A percentile compares a stretch with the other conserved stretches of the same genome.
Conservation (phyloP, 2,888 invertebrate species). For the Buathra laborator region DNA sequence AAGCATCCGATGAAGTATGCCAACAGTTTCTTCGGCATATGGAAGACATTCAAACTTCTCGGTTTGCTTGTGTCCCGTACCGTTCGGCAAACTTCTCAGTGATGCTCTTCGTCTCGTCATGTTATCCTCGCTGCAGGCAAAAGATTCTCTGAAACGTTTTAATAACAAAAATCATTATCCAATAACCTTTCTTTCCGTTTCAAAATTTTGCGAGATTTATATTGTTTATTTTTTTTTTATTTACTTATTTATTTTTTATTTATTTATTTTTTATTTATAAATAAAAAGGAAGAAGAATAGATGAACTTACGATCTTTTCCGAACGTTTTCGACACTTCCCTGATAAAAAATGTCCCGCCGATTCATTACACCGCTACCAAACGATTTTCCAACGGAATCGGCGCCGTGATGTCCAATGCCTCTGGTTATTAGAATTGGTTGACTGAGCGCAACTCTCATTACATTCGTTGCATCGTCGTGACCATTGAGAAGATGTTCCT, state of each 20-base stretch:
- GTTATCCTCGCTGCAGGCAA: conserved; percentile 73
- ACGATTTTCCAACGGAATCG: conserved; percentile 78
- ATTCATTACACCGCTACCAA: conserved; percentile 92
- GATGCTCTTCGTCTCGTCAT: conserved; percentile 70
- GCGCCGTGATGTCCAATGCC: conserved; percentile 82
- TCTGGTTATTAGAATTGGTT: conserved; percentile 88
- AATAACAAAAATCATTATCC: background rate
- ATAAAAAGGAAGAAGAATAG: conserved; percentile 25
- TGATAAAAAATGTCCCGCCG: conserved; percentile 96
- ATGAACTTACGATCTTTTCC: conserved; percentile 77
- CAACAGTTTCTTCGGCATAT: conserved; percentile 90
- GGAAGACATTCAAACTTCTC: conserved; percentile 84
- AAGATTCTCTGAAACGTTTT: conserved; percentile 71
- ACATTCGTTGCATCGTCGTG: conserved; percentile 70
- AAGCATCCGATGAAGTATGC: conserved; percentile 93
- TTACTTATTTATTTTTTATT: no score
- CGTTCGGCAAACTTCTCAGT: conserved; percentile 76
- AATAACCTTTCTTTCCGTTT: background rate
- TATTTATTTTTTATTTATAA: no score
- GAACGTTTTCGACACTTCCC: conserved; percentile 89
- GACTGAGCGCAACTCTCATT: conserved; percentile 89
- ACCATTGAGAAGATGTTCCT: conserved; percentile 68
- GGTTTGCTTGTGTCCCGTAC: conserved; percentile 66
- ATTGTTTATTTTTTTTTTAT: no score
- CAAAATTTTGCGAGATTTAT: no score